These are phyloP conservation scores for Eclectus roratus DNA, from an alignment of 2,113 vertebrate genomes.

Conservation along the genomic window DNA sequence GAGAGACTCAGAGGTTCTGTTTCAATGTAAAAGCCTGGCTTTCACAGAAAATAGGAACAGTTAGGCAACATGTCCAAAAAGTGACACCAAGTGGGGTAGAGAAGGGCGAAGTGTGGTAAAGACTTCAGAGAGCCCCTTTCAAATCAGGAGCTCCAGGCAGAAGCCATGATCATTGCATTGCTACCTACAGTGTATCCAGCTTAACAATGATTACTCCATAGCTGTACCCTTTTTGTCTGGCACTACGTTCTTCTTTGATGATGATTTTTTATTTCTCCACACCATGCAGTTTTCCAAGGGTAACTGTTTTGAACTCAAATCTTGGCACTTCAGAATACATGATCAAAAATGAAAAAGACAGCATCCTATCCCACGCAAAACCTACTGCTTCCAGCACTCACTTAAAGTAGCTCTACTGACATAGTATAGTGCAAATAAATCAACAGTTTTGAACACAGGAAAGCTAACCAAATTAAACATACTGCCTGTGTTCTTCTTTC, in stretches of 20 bases:
- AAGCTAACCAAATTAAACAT: not conserved
- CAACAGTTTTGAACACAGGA: not conserved
- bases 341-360: conserved; percentile 24
- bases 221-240: not conserved
- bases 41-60: not conserved
- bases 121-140: not conserved
- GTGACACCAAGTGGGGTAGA: not conserved
- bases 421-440: not conserved
- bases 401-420: not conserved
- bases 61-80: not conserved
- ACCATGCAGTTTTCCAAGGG: conserved; percentile 1
- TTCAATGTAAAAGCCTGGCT: conserved; percentile 14
- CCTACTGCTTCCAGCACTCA: not conserved
- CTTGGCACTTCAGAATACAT: not conserved
- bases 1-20: not conserved
- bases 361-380: not conserved
- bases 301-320: not conserved
- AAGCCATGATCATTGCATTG: not conserved
- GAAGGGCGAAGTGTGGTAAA: not conserved
- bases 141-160: not conserved
- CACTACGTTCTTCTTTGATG: not conserved
- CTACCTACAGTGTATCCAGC: not conserved
- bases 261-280: not conserved
- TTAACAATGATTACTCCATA: not conserved
- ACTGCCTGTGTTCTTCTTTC: not conserved